Percentiles rank a stretch among this genome's conserved stretches.
phyloP scores from a whole-genome alignment of 2,888 invertebrate genomes.

The Tenthredo livida region DNA sequence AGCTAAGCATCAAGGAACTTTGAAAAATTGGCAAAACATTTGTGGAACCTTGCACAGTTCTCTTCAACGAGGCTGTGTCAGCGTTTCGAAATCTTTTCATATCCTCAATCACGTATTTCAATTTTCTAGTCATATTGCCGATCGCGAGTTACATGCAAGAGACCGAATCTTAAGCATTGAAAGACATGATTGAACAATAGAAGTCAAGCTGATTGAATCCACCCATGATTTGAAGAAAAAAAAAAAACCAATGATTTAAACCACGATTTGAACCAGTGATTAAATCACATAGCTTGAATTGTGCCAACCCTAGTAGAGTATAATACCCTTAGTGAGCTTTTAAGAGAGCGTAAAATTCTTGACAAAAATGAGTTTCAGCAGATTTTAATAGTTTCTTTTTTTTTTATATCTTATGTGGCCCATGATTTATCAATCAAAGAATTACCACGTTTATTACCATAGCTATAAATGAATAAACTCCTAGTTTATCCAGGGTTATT shows the following conservation, averaged over 20 bases:
- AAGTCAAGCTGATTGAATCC: neutral
- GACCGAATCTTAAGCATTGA: neutral
- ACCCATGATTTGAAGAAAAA: neutral
- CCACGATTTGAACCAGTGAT: neutral
- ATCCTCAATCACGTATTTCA: neutral
- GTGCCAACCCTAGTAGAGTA: neutral
- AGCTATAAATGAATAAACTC: neutral
- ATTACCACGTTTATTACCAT: conserved; percentile 2
- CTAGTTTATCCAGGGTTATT: neutral
- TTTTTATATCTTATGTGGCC: neutral
- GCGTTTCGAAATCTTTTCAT: neutral
- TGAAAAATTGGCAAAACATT: neutral
- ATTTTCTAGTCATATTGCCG: neutral
- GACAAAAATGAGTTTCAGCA: neutral
- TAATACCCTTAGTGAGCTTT: neutral
- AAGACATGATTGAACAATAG: neutral
- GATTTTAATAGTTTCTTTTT: neutral
- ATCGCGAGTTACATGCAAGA: neutral
- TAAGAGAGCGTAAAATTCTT: neutral
- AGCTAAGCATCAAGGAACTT: neutral
- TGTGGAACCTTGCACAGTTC: neutral
- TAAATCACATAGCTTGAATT: neutral
- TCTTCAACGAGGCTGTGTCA: neutral
- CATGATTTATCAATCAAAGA: neutral
- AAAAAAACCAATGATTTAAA: neutral